Evolutionary conservation across 2,113 vertebrate species (phyloP).

Genomic region (Rhinogobius similis): DNA sequence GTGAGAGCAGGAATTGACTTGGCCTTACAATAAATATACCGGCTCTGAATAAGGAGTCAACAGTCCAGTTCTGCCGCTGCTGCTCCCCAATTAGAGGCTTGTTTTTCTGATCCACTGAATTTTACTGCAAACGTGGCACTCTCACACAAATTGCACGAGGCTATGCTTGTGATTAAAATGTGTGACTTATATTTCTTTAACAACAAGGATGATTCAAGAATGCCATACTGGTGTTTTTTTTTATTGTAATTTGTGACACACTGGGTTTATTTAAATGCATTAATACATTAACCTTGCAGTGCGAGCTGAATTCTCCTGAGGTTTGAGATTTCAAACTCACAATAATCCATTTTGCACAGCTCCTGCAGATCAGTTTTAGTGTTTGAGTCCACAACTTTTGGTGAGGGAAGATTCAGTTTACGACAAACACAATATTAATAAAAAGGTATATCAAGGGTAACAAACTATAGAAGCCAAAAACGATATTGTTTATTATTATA

Average conservation of each 20-base stretch:
- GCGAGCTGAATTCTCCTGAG: background rate
- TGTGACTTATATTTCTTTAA: conserved; percentile 6
- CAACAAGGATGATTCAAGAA: conserved; percentile 22
- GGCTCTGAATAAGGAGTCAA: conserved; percentile 42
- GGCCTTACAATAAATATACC: conserved; percentile 9
- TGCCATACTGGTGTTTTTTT: background rate
- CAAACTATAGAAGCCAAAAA: no score
- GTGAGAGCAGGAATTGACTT: conserved; percentile 42
- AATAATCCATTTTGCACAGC: background rate
- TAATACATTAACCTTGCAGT: background rate
- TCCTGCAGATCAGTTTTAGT: no score
- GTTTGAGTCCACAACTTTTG: no score
- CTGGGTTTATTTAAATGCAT: background rate
- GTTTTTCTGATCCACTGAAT: conserved; percentile 41
- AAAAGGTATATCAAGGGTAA: no score
- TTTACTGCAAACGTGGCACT: conserved; percentile 35
- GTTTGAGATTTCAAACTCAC: background rate
- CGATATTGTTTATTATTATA: no score
- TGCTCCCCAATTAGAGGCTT: conserved; percentile 51
- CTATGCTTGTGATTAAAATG: conserved; percentile 30
- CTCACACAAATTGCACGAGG: conserved; percentile 29
- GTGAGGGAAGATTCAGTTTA: no score
- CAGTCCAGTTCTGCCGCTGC: conserved; percentile 20
- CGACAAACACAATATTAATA: no score
- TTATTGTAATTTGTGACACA: background rate